A percentile compares a stretch with the other conserved stretches of the same genome.
Conservation (phyloP, 2,113 vertebrate species). For the Phodopus roborovskii region DNA sequence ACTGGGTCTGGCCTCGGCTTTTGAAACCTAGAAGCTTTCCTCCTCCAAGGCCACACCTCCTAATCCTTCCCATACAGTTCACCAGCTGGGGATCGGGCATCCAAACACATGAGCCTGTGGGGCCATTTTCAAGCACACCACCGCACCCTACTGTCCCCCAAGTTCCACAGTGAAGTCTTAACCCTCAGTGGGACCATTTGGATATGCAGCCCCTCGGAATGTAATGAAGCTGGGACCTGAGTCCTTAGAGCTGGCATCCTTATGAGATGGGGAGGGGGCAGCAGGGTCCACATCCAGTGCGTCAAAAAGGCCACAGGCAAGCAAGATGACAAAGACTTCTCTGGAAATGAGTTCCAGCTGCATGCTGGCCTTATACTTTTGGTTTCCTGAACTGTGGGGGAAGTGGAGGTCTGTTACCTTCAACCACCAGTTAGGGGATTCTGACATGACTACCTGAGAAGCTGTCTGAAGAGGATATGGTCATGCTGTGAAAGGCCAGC, state of each 20-base stretch:
- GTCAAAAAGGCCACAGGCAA: no score
- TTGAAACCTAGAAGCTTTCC: background rate
- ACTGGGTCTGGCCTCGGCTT: background rate
- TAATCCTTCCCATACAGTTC: background rate
- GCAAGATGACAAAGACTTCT: background rate
- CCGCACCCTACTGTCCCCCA: rapidly evolving
- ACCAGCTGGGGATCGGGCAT: background rate
- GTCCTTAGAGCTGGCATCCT: background rate
- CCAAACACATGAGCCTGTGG: background rate
- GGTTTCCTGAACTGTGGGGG: background rate
- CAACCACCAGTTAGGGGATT: background rate
- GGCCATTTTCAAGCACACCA: background rate
- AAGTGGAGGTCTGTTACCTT: background rate
- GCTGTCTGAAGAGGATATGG: background rate
- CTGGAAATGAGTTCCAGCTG: no score
- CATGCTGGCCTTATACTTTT: background rate
- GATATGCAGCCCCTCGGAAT: background rate
- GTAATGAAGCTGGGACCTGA: background rate
- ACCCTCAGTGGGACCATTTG: background rate
- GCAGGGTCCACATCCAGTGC: background rate
- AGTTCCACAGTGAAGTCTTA: background rate
- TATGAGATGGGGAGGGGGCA: background rate
- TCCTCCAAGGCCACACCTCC: background rate
- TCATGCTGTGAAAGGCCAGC: rapidly evolving
- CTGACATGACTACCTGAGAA: background rate